phyloP scores from a whole-genome alignment of 2,888 invertebrate genomes.

The Adineta ricciae region DNA sequence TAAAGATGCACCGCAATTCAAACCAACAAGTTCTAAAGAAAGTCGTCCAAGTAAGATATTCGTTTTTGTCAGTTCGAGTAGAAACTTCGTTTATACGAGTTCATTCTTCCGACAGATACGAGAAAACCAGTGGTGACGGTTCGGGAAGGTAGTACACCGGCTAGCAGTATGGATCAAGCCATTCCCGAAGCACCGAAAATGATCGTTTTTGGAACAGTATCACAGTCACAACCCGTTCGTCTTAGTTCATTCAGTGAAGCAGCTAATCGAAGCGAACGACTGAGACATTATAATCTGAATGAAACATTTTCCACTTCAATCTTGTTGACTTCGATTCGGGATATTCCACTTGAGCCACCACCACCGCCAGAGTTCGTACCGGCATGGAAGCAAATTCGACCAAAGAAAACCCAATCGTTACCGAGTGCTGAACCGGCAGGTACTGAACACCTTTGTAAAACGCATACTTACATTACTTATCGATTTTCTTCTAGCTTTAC shows the following conservation, averaged over 20 bases:
- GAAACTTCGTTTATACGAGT: background rate
- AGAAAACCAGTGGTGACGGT: background rate
- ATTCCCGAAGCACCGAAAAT: conserved; percentile 47
- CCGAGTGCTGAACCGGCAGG: conserved; percentile 46
- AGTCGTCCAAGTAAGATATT: background rate
- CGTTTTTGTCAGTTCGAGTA: no score
- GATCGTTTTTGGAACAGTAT: conserved; percentile 47
- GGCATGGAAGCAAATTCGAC: conserved; percentile 49
- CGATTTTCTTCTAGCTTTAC: background rate
- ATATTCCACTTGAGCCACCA: conserved; percentile 48
- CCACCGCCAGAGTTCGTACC: conserved; percentile 46
- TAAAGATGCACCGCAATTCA: background rate
- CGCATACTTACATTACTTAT: background rate
- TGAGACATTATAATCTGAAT: conserved; percentile 41
- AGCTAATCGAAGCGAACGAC: conserved; percentile 47
- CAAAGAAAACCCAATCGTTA: conserved; percentile 43
- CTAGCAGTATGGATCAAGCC: conserved; percentile 40
- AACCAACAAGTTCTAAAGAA: background rate
- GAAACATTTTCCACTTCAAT: conserved; percentile 48
- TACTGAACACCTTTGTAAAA: conserved; percentile 28
- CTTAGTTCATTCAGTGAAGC: conserved; percentile 23
- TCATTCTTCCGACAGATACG: background rate
- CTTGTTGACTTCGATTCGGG: conserved; percentile 46
- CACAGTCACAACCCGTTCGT: conserved; percentile 36
- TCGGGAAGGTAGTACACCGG: conserved; percentile 39